Conservation (phyloP, 2,888 invertebrate genomes). For the Lymantria dispar region DNA sequence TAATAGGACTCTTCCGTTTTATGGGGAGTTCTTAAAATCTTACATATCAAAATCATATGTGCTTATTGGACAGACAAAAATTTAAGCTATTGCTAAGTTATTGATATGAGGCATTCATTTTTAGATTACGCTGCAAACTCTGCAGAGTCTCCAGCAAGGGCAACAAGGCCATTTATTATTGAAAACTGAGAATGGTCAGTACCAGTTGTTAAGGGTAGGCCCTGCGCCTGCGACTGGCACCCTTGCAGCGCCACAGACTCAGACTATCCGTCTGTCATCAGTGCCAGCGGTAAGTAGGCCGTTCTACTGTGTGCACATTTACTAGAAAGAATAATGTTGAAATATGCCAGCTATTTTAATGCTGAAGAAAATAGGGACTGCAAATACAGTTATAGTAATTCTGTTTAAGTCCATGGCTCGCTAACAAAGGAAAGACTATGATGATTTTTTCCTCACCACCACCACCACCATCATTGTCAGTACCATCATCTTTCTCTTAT, state of each 20-base stretch:
- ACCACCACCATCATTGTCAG: too few species aligned
- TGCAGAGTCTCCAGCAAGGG: conserved; percentile 93
- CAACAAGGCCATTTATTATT: conserved; percentile 94
- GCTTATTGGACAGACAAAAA: not conserved
- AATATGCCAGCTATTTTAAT: too few species aligned
- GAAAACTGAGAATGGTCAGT: conserved; percentile 98
- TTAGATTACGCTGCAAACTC: conserved; percentile 94
- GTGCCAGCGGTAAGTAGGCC: conserved; percentile 94
- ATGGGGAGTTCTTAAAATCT: too few species aligned
- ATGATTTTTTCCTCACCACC: too few species aligned
- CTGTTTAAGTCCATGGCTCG: too few species aligned
- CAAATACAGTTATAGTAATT: too few species aligned
- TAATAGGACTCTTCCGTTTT: too few species aligned
- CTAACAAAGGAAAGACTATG: too few species aligned
- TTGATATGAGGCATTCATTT: conserved; percentile 69
- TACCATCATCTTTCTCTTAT: too few species aligned
- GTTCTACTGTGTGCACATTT: conserved; percentile 40
- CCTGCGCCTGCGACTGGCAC: conserved; percentile 86
- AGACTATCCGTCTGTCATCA: conserved; percentile 92
- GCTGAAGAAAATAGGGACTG: too few species aligned
- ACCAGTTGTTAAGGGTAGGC: conserved; percentile 94
- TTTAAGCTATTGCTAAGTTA: conserved; percentile 38
- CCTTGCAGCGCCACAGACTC: conserved; percentile 84
- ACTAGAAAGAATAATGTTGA: not conserved
- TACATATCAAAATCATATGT: too few species aligned